Percentiles rank a stretch among this genome's conserved stretches.
phyloP scores from a whole-genome alignment of 2,797 vertebrate genomes.

The Sebastes minor region DNA sequence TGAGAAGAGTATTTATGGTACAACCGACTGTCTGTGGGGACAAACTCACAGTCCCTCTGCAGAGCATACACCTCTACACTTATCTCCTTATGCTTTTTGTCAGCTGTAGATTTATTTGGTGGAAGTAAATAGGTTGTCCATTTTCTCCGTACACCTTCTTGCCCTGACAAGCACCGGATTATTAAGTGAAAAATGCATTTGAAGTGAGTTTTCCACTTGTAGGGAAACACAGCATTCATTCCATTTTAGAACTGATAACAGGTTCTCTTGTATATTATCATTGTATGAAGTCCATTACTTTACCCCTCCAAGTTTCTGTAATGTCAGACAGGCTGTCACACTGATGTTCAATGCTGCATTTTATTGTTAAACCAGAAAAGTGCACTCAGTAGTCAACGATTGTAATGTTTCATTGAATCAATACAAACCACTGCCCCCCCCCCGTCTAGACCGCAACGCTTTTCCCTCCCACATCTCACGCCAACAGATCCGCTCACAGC shows the following conservation, averaged over 20 bases:
- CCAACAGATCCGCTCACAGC: too few relatives aligned
- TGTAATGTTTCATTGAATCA: too few relatives aligned
- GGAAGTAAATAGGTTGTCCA: background rate
- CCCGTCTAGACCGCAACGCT: too few relatives aligned
- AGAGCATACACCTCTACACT: background rate
- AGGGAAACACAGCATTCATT: background rate
- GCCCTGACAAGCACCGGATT: background rate
- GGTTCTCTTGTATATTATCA: background rate
- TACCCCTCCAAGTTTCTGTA: too few relatives aligned
- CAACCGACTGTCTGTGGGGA: background rate
- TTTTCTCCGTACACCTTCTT: background rate
- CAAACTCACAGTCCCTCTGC: background rate
- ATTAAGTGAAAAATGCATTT: background rate
- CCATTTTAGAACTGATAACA: background rate
- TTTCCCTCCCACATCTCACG: too few relatives aligned
- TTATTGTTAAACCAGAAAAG: too few relatives aligned
- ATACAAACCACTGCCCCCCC: too few relatives aligned
- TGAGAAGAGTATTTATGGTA: background rate
- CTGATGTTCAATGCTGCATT: too few relatives aligned
- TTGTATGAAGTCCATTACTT: too few relatives aligned
- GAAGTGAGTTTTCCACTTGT: background rate
- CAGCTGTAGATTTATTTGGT: background rate
- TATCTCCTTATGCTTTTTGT: background rate
- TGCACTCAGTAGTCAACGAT: too few relatives aligned
- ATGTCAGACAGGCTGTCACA: too few relatives aligned